phyloP scores from a whole-genome alignment of 2,797 vertebrate species.

The Cirrhinus molitorella region DNA sequence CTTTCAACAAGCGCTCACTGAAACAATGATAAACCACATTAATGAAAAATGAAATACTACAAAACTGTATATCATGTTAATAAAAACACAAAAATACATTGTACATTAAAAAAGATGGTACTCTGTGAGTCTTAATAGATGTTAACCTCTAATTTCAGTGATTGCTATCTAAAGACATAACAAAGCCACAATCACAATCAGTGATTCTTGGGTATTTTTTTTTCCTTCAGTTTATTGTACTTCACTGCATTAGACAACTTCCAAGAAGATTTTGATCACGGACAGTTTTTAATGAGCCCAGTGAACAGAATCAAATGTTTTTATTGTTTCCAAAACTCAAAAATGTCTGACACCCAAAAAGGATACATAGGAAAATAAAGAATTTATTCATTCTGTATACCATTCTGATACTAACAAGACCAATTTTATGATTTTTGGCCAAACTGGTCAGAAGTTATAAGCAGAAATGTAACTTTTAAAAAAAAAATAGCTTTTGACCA shows the following conservation, averaged over 20 bases:
- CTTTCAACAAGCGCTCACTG: not conserved
- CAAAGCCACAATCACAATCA: not conserved
- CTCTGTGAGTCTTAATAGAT: not conserved
- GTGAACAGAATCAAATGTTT: not conserved
- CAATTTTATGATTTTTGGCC: too few relatives aligned
- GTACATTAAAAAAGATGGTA: constrained; percentile 17
- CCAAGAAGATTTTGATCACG: not conserved
- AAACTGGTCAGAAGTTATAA: too few relatives aligned
- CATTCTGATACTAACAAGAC: too few relatives aligned
- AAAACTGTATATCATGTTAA: constrained; percentile 20
- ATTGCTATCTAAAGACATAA: not conserved
- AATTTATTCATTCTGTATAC: too few relatives aligned
- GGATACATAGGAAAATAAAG: too few relatives aligned
- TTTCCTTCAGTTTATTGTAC: not conserved
- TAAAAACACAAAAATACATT: constrained; percentile 15
- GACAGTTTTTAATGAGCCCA: not conserved
- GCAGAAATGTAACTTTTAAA: too few relatives aligned
- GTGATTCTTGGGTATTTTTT: not conserved
- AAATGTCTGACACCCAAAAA: too few relatives aligned
- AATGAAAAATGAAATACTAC: constrained; percentile 23
- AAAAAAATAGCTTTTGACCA: too few relatives aligned
- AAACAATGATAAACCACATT: constrained; percentile 21
- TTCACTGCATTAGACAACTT: not conserved
- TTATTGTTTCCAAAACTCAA: not conserved
- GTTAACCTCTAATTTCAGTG: not conserved